Base-by-base conservation (phyloP, 2,888 invertebrate species). In the Proisotoma minuta region DNA sequence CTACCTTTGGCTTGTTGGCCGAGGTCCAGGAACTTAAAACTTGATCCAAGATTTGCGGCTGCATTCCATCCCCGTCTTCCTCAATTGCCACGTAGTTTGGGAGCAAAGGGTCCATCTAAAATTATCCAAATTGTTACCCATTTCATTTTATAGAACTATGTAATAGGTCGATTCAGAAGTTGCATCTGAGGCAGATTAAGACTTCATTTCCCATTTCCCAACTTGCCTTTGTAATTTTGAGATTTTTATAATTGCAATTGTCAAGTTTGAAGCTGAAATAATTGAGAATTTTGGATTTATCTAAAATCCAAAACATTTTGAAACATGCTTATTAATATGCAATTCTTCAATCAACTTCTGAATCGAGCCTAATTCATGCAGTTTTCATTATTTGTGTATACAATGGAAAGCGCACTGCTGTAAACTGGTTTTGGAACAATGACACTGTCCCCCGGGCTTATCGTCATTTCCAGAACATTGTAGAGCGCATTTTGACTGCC, bases 401-500 rank as follows among this genome's bases (percentile, higher is more conserved):
- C 87, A 73, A 85, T 81, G 34, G 82, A 81, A 72, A 85, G 82
- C 5, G 84, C 81, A 18, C 89, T 89, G 1, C 87, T 82, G 75
- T 89, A 90, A 1, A 85, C 79, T 4, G 85, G 88, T 76, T 85
- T 83, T 57, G 85, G 86, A 12, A 88, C 82, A 27, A 90, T 75
- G 29, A 91, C 80, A 0, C 86, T 82, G 75, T 89, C 88, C 0
- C 86, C 87, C 0, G 82, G 82, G 48, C 84, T 82, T n/a, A 89
- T 76, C 59, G 87, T 78, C 78, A 89, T 82, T 73, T 89, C 88
- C 43, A 88, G 80, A 49, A 85, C 82, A 77, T 87, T 87, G 78
- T 86, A 85, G 63, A 90, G 82, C 4, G 87, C 89, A 75, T 89
- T 88, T 77, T 89, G 89, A 24, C 87, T 84, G 2, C 90, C 91